Percentiles rank a stretch among this genome's conserved stretches.
Evolutionary conservation across 37 sponge, comb jelly and placozoan species (phyloP).

Genomic region (Axinella damicornis): DNA sequence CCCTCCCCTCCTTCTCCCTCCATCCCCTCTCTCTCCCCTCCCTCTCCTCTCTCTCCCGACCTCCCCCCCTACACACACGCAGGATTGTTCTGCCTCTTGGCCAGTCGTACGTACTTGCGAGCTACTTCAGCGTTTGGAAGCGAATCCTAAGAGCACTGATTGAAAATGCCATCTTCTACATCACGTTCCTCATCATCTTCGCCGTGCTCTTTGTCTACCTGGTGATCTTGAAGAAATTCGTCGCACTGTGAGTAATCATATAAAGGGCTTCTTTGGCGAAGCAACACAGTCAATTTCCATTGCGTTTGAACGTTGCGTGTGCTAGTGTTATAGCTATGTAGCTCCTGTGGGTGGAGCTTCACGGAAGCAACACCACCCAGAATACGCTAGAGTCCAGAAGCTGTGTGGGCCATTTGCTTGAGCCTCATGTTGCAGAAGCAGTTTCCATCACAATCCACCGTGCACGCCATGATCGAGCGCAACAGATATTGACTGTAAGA

Average conservation of each 20-base stretch:
- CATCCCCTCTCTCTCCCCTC: not conserved
- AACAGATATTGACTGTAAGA: no score
- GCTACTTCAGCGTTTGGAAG: conserved; percentile 92
- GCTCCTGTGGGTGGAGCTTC: no score
- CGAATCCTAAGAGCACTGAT: conserved; percentile 77
- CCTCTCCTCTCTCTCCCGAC: not conserved
- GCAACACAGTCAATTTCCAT: no score
- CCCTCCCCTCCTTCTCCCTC: not conserved
- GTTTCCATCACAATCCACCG: no score
- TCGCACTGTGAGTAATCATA: conserved; percentile 58
- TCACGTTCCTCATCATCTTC: conserved; percentile 81
- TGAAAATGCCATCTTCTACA: conserved; percentile 90
- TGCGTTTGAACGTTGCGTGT: no score
- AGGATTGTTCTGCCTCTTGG: conserved; percentile 91
- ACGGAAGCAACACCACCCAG: no score
- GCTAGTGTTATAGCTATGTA: no score
- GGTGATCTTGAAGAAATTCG: conserved; percentile 64
- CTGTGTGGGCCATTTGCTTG: no score
- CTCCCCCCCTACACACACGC: conserved; percentile 2
- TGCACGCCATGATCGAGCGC: no score
- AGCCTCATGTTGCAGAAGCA: no score
- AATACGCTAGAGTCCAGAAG: no score
- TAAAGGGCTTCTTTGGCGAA: no score
- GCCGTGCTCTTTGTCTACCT: conserved; percentile 88
- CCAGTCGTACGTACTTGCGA: conserved; percentile 91